phyloP scores from a whole-genome alignment of 2,113 vertebrate genomes.

The Eidolon helvum region DNA sequence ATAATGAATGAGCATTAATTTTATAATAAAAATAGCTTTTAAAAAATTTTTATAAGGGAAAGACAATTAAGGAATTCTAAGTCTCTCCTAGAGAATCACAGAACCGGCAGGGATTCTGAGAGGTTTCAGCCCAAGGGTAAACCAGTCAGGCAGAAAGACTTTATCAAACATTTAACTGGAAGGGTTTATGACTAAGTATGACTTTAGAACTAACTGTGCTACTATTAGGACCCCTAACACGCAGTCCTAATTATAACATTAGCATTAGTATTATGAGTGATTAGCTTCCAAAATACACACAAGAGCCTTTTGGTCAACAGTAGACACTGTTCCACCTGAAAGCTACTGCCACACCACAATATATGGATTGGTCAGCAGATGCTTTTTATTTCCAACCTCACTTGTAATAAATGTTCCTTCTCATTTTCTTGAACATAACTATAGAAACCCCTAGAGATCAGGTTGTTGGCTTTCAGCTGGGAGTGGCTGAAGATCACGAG shows the following conservation, averaged over 20 bases:
- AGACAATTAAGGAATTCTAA: not conserved
- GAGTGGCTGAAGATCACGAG: not conserved
- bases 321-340: not conserved
- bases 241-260: not conserved
- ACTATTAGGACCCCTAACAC: not conserved
- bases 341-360: not conserved
- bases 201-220: not conserved
- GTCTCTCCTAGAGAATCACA: not conserved
- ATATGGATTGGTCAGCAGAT: not conserved
- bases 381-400: not conserved
- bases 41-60: not conserved
- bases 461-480: not conserved
- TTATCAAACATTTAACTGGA: not conserved
- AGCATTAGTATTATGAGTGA: not conserved
- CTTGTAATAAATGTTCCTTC: not conserved
- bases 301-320: not conserved
- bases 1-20: not conserved
- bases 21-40: slow-evolving; percentile 32
- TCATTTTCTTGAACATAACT: not conserved
- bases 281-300: not conserved
- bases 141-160: not conserved
- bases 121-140: not conserved
- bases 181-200: not conserved
- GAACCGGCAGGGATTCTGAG: not conserved
- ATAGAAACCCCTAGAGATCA: not conserved